phyloP scores from a whole-genome alignment of 2,888 invertebrate species.

The Eristalinus sepulchralis region DNA sequence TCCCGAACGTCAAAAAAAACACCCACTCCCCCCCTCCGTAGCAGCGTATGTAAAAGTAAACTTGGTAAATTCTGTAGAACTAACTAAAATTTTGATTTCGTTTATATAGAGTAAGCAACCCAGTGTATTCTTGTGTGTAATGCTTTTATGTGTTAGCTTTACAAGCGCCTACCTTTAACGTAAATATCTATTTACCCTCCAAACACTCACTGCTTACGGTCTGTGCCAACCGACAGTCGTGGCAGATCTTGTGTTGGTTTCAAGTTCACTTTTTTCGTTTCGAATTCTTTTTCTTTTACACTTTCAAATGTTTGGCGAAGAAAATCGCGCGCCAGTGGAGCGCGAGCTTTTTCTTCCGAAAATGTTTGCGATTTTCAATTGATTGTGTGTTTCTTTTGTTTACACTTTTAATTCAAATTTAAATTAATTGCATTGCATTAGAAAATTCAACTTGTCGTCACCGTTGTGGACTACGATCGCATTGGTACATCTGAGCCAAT shows the following conservation, averaged over 20 bases:
- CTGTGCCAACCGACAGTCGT: slow-evolving; percentile 7
- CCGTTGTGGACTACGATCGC: slow-evolving; percentile 99
- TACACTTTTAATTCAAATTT: not conserved
- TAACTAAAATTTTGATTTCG: slow-evolving; percentile 28
- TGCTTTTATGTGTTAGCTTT: slow-evolving; percentile 62
- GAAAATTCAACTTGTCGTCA: slow-evolving; percentile 99
- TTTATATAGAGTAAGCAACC: slow-evolving; percentile 39
- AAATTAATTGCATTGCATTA: slow-evolving; percentile 78
- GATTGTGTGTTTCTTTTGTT: slow-evolving; percentile 42
- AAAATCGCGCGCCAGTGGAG: not conserved
- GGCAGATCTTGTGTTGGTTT: slow-evolving; percentile 8
- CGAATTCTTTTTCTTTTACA: not conserved
- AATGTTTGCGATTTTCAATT: slow-evolving; percentile 5
- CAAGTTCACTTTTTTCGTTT: not conserved
- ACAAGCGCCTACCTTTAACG: slow-evolving; percentile 35
- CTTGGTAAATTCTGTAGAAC: slow-evolving; percentile 48
- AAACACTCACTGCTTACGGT: slow-evolving; percentile 32
- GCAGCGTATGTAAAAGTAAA: slow-evolving; percentile 31
- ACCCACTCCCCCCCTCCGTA: not conserved
- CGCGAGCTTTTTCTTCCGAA: not conserved
- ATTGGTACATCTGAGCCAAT: slow-evolving; percentile 99
- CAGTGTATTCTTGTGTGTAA: slow-evolving; percentile 41
- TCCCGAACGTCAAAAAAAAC: slow-evolving; percentile 3
- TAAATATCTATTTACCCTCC: slow-evolving; percentile 23
- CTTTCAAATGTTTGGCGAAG: slow-evolving; percentile 27